A percentile compares a stretch with the other conserved stretches of the same genome.
Evolutionary conservation across 1,140 invertebrate species (phyloP).

Genomic region (Planococcus citri): DNA sequence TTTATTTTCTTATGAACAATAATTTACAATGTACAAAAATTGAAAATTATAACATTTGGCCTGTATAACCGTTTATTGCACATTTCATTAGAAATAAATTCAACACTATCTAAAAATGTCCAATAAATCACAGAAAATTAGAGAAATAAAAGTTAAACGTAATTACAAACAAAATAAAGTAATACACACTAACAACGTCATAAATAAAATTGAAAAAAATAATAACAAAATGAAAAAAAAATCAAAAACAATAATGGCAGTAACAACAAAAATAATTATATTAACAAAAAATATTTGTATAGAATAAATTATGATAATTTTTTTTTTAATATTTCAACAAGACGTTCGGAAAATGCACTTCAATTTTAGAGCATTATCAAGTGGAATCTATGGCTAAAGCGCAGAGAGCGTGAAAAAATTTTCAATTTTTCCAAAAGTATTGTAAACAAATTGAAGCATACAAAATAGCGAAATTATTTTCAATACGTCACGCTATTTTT

Average conservation of each 20-base stretch:
- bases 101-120: conserved; percentile 13
- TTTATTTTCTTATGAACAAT: conserved; percentile 16
- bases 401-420: conserved; percentile 10
- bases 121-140: conserved; percentile 15
- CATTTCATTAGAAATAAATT: conserved; percentile 17
- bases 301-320: background rate
- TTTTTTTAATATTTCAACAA: background rate
- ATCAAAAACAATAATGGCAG: conserved; percentile 15
- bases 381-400: background rate
- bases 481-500: background rate
- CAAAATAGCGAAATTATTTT: background rate
- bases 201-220: conserved; percentile 11
- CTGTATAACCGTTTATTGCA: conserved; percentile 17
- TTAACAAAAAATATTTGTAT: background rate
- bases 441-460: background rate
- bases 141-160: conserved; percentile 6
- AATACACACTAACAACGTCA: conserved; percentile 2
- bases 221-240: conserved; percentile 12
- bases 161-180: background rate
- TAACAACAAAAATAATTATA: conserved; percentile 15
- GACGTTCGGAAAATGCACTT: background rate
- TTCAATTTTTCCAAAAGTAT: background rate
- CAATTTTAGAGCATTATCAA: background rate
- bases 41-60: conserved; percentile 13
- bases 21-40: conserved; percentile 17